Evolutionary conservation across 2,797 vertebrate genomes (phyloP).

Genomic region (Sebastes itinus): DNA sequence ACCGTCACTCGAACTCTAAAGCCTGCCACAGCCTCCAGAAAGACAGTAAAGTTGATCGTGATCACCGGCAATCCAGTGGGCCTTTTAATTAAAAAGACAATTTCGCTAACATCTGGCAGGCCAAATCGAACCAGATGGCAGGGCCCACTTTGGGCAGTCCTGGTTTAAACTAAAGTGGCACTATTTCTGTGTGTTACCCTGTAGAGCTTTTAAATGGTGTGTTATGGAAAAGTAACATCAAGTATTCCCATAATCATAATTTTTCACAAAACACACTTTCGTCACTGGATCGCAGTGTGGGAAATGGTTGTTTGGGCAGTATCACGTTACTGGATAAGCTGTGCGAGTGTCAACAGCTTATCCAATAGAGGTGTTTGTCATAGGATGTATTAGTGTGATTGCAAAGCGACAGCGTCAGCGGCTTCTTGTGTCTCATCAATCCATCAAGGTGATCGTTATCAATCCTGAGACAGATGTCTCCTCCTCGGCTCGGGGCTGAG

Average conservation of each 20-base stretch:
- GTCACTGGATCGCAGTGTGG: neutral
- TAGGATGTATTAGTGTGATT: neutral
- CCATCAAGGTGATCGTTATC: neutral
- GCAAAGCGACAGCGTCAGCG: neutral
- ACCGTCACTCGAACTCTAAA: too few species aligned
- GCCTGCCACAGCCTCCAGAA: too few species aligned
- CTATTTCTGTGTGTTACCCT: too few species aligned
- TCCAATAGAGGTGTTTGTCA: neutral
- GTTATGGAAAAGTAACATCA: neutral
- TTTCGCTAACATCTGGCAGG: too few species aligned
- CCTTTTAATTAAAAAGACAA: too few species aligned
- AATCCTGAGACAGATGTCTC: neutral
- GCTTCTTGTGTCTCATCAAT: neutral
- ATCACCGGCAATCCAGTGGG: too few species aligned
- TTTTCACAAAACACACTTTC: neutral
- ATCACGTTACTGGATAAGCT: neutral
- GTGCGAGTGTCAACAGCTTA: constrained; percentile 3
- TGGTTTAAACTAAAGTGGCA: neutral
- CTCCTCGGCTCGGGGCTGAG: neutral
- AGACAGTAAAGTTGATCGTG: too few species aligned
- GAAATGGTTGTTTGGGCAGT: neutral
- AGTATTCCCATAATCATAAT: neutral
- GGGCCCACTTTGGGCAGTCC: too few species aligned
- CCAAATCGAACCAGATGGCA: too few species aligned
- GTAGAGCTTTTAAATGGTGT: neutral